Conservation (phyloP, 2,797 vertebrate species). For the Schizothorax lantsangensis region DNA sequence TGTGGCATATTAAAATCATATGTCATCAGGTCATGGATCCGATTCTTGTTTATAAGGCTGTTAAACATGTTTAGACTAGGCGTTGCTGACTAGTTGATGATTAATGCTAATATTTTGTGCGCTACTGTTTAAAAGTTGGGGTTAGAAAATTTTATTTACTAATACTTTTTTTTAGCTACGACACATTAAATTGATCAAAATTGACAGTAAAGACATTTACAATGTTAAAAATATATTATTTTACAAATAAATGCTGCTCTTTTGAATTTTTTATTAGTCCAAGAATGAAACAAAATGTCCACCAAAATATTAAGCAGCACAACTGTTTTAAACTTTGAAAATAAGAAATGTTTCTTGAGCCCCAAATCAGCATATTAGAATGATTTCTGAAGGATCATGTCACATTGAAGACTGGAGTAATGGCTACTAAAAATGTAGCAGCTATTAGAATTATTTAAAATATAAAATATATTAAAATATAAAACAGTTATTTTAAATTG, state of each 20-base stretch:
- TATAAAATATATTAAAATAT: background rate
- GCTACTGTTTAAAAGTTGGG: background rate
- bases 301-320: background rate
- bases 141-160: background rate
- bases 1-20: background rate
- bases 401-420: background rate
- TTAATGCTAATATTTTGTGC: background rate
- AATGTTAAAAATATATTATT: background rate
- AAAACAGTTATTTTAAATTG: background rate
- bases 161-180: background rate
- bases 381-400: background rate
- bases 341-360: background rate
- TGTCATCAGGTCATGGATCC: background rate
- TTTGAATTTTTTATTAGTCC: background rate
- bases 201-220: background rate
- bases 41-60: background rate
- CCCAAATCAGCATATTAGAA: background rate
- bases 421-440: background rate
- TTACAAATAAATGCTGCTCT: background rate
- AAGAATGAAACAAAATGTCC: background rate
- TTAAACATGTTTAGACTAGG: background rate
- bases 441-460: background rate
- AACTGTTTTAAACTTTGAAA: background rate
- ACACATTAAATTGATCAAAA: background rate
- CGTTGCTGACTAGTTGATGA: background rate